Base-by-base conservation (phyloP, 1,140 invertebrate species). In the Sipha flava region DNA sequence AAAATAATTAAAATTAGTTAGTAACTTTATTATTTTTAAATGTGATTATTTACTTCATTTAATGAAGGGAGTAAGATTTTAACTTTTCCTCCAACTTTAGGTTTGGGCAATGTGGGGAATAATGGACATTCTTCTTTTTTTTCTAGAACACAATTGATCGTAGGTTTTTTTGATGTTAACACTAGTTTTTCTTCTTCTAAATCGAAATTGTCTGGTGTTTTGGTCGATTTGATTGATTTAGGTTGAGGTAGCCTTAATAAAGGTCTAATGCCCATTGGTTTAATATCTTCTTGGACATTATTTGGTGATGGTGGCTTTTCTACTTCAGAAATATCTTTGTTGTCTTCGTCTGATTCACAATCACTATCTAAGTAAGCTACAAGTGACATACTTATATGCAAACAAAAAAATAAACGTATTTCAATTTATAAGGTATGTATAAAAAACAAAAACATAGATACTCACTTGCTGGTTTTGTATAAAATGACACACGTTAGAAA, bases 61-160 rank as follows among this genome's bases (percentile, higher is more conserved):
- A 81, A 68, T 7, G 81, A 81, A 23, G 81, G 79, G 21, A 81
- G 77, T 14, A 59, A 75, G 23, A 81, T 81, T 77, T 81, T 80
- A 7, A 81, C 57, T 73, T 80, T 54, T 29, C 81, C 81, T 21
- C 45, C 54, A 47, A 31, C 21, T 72, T 66, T 81, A 16, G 62
- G 47, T 49, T 45, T 72, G 18, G 66, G 66, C 10, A 70, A 47
- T 4, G 66, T 14, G 2, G 66, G 66, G 5, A 45, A 43, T 29
- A 70, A 70, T 3, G 40, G 18, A 29, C 12, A 2, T 45, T 26
- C 66, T 26, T 10, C 9, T 45, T 45, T 43, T 26, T 14, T 70
- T 16, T 70, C 66, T 26, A 16, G 40, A 47, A 26, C 14, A 47
- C n/a, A 14, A 26, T 29, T 66, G 7, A 10, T 34, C 0, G 3